phyloP scores from a whole-genome alignment of 2,113 vertebrate species.

The Chelonoidis abingdonii region DNA sequence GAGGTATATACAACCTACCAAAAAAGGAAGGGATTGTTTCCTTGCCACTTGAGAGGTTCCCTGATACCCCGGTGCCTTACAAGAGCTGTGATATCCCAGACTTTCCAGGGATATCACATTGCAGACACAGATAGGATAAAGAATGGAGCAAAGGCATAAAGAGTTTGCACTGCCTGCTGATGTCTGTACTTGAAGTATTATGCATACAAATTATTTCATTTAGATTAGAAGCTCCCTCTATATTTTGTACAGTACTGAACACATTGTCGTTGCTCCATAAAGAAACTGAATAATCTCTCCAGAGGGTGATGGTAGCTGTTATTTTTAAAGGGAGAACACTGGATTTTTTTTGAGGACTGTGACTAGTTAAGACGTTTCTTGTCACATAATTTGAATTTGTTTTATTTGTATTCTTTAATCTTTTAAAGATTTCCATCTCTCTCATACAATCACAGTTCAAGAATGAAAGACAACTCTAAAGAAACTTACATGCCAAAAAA shows the following conservation, averaged over 20 bases:
- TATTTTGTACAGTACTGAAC: neutral
- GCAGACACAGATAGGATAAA: neutral
- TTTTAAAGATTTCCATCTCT: neutral
- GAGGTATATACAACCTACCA: neutral
- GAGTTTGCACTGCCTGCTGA: neutral
- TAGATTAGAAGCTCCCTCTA: neutral
- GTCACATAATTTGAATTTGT: neutral
- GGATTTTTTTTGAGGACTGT: neutral
- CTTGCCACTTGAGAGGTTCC: neutral
- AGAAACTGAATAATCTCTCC: neutral
- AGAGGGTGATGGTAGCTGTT: neutral
- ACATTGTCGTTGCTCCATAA: neutral
- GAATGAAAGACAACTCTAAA: neutral
- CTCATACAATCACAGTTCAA: neutral
- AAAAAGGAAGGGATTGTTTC: neutral
- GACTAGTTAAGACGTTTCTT: neutral
- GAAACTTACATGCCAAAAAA: conserved; percentile 16
- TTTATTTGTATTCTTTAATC: neutral
- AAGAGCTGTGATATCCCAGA: neutral
- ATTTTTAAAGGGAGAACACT: neutral
- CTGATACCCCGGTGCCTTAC: neutral
- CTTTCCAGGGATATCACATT: neutral
- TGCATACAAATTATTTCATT: neutral
- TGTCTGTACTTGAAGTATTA: neutral
- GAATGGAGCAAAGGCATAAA: neutral